These are phyloP conservation scores for Centruroides sculpturatus DNA, from an alignment of 1,140 invertebrate species.

Conservation along the genomic window DNA sequence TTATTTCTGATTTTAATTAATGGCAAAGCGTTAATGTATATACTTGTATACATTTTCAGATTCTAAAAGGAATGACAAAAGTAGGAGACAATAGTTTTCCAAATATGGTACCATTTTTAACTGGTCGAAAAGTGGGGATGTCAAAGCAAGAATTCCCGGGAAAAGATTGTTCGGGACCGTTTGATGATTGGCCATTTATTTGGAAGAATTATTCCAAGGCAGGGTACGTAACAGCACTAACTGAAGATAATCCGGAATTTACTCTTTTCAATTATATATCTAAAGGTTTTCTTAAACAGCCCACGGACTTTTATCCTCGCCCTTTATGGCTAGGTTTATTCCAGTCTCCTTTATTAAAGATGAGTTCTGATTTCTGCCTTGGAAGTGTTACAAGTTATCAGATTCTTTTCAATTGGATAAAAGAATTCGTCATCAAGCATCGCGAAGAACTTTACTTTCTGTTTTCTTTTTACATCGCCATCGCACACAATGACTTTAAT, in stretches of 20 bases:
- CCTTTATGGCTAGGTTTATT: conserved; percentile 21
- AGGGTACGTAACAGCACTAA: conserved; percentile 35
- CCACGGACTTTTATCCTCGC: conserved; percentile 34
- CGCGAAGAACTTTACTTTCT: conserved; percentile 21
- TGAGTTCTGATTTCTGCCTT: conserved; percentile 19
- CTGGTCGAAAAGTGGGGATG: conserved; percentile 17
- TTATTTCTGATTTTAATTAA: no score
- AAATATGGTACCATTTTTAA: conserved; percentile 29
- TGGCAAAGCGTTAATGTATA: no score
- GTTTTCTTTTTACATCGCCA: conserved; percentile 19
- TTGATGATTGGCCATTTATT: conserved; percentile 30
- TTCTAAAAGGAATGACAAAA: conserved; percentile 39
- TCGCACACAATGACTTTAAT: conserved; percentile 8
- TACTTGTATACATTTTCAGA: conserved; percentile 5
- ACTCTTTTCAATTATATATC: conserved; percentile 35
- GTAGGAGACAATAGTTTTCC: conserved; percentile 34
- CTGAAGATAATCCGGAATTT: conserved; percentile 34
- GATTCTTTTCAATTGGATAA: conserved; percentile 7
- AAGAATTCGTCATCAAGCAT: conserved; percentile 17
- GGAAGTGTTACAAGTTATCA: conserved; percentile 6
- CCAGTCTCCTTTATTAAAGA: conserved; percentile 3
- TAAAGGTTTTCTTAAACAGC: conserved; percentile 30
- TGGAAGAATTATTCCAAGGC: conserved; percentile 34
- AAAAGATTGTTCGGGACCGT: not conserved
- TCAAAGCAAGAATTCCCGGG: not conserved